Conservation (phyloP, 2,797 vertebrate genomes). For the Silurus aristotelis region DNA sequence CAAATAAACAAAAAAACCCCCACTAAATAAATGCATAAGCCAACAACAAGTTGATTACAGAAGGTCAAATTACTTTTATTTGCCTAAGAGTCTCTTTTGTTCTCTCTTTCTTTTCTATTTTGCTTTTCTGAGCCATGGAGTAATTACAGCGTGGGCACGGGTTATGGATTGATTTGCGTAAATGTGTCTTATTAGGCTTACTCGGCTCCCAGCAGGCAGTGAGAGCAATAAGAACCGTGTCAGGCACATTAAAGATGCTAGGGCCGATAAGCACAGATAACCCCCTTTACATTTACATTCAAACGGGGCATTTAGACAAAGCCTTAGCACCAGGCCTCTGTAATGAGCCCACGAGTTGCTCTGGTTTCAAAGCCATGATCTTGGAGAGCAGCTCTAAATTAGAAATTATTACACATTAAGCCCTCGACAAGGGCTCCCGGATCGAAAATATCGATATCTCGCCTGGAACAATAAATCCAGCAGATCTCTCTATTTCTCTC, state of each 20-base stretch:
- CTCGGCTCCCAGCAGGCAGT: slow-evolving; percentile 81
- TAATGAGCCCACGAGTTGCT: slow-evolving; percentile 87
- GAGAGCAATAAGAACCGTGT: slow-evolving; percentile 82
- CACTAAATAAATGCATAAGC: slow-evolving; percentile 6
- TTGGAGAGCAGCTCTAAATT: slow-evolving; percentile 99
- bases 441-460: slow-evolving; percentile 99
- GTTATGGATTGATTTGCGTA: slow-evolving; percentile 81
- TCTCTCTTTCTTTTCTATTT: slow-evolving; percentile 17
- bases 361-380: slow-evolving; percentile 95
- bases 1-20: too few species aligned
- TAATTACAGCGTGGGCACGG: slow-evolving; percentile 73
- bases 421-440: slow-evolving; percentile 84
- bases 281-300: slow-evolving; percentile 86
- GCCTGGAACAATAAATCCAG: slow-evolving; percentile 99
- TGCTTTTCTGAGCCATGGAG: slow-evolving; percentile 43
- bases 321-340: slow-evolving; percentile 91
- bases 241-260: slow-evolving; percentile 90
- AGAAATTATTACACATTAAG: slow-evolving; percentile 99
- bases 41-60: slow-evolving; percentile 5
- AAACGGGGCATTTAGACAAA: slow-evolving; percentile 94
- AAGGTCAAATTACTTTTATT: slow-evolving; percentile 26
- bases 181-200: slow-evolving; percentile 86
- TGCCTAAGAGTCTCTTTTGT: slow-evolving; percentile 35
- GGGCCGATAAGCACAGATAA: slow-evolving; percentile 78
- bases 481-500: slow-evolving; percentile 52